Percentiles rank a stretch among this genome's conserved stretches.
Conservation (phyloP, 2,113 vertebrate genomes). For the Dasypus novemcinctus region DNA sequence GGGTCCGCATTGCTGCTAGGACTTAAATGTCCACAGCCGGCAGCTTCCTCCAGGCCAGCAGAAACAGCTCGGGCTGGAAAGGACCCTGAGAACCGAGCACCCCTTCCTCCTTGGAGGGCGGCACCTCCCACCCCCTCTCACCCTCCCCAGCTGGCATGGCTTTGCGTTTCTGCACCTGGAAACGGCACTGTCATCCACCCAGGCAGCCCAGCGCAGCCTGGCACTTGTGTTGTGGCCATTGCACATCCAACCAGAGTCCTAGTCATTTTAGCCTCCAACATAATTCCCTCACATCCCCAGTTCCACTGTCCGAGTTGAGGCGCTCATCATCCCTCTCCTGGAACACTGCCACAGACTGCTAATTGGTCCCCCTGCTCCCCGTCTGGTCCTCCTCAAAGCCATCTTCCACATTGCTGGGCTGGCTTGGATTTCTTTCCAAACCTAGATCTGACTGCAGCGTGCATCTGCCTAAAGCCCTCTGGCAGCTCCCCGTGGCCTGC, state of each 20-base stretch:
- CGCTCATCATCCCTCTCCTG: neutral
- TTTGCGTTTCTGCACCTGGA: neutral
- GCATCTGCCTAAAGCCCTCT: neutral
- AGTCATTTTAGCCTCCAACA: neutral
- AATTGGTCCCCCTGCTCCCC: conserved; percentile 70
- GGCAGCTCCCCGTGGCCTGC: neutral
- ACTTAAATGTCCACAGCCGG: neutral
- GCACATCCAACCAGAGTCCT: neutral
- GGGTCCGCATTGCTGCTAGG: neutral
- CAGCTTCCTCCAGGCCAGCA: neutral
- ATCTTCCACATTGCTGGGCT: neutral
- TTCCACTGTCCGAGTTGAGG: neutral
- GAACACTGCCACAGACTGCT: neutral
- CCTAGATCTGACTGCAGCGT: neutral
- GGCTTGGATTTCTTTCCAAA: neutral
- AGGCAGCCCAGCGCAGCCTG: neutral
- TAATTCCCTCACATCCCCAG: neutral
- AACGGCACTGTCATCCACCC: neutral
- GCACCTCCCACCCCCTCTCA: too few species aligned
- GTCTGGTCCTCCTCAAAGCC: conserved; percentile 52
- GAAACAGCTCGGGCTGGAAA: neutral
- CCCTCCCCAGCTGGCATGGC: neutral
- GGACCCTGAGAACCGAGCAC: neutral
- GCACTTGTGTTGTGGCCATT: neutral
- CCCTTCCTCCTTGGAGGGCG: neutral